Conservation (phyloP, 2,888 invertebrate species). For the Mechanitis mazaeus region DNA sequence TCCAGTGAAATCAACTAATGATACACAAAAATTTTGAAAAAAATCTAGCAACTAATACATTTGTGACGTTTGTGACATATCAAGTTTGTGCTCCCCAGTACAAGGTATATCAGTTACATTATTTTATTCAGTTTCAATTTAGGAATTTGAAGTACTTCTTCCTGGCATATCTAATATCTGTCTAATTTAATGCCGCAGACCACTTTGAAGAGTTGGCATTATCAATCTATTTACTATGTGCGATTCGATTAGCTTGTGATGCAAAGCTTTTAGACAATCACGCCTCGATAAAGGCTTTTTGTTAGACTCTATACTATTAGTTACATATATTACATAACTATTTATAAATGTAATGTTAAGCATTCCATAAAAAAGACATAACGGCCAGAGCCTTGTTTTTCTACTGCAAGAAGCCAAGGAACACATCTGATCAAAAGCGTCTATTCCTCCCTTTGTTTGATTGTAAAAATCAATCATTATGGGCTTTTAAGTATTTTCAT, state of each 20-base stretch:
- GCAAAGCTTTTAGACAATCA: constrained; percentile 5
- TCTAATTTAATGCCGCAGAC: neutral
- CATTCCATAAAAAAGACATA: constrained; percentile 10
- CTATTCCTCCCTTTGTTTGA: constrained; percentile 32
- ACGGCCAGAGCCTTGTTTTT: constrained; percentile 25
- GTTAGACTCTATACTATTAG: constrained; percentile 7
- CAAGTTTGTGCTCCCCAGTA: no score
- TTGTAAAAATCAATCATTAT: constrained; percentile 33
- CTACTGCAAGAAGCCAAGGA: constrained; percentile 27
- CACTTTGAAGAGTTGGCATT: neutral
- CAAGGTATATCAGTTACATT: constrained; percentile 1
- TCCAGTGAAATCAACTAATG: no score
- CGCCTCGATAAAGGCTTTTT: constrained; percentile 8
- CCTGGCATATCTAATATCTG: constrained; percentile 11
- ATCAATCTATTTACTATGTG: neutral
- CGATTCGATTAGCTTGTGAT: neutral
- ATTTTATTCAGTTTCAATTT: constrained; percentile 1
- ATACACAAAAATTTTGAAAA: no score
- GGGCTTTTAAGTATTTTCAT: constrained; percentile 25
- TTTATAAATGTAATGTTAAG: constrained; percentile 13
- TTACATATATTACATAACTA: constrained; percentile 10
- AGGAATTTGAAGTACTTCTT: constrained; percentile 5
- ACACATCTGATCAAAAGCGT: constrained; percentile 33
- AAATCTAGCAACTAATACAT: no score
- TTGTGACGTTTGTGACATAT: no score